Evolutionary conservation across 2,113 vertebrate genomes (phyloP).

Genomic region (Pholis gunnellus): DNA sequence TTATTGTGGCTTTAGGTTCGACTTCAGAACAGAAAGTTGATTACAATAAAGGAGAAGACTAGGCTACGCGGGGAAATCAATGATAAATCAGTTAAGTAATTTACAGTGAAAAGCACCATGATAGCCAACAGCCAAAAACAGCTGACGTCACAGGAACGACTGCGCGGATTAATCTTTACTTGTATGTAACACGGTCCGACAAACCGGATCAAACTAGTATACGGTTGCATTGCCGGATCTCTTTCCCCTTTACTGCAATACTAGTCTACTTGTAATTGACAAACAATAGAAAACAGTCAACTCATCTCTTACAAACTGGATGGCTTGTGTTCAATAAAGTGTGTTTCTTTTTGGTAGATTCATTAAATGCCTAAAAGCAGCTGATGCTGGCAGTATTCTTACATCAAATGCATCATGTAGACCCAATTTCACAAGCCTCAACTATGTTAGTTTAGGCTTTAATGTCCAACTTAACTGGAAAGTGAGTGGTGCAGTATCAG

Average conservation of each 20-base stretch:
- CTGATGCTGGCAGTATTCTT: not conserved
- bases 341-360: not conserved
- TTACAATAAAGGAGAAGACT: not conserved
- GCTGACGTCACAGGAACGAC: slow-evolving; percentile 70
- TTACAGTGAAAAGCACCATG: not conserved
- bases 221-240: slow-evolving; percentile 58
- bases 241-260: slow-evolving; percentile 78
- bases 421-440: not conserved
- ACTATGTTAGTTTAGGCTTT: not conserved
- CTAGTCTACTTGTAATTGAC: slow-evolving; percentile 34
- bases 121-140: slow-evolving; percentile 21
- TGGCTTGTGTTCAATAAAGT: not conserved
- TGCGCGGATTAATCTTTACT: slow-evolving; percentile 69
- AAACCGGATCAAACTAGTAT: slow-evolving; percentile 81
- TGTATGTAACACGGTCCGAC: slow-evolving; percentile 24
- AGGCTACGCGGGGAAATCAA: not conserved
- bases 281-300: slow-evolving; percentile 59
- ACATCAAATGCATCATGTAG: not conserved
- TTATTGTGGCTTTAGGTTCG: rapidly evolving
- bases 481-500: not conserved
- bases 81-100: not conserved
- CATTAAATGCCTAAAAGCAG: not conserved
- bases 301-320: slow-evolving; percentile 30
- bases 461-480: not conserved
- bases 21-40: not conserved